Base-by-base conservation (phyloP, 2,797 vertebrate species). In the Tragopan temminckii region DNA sequence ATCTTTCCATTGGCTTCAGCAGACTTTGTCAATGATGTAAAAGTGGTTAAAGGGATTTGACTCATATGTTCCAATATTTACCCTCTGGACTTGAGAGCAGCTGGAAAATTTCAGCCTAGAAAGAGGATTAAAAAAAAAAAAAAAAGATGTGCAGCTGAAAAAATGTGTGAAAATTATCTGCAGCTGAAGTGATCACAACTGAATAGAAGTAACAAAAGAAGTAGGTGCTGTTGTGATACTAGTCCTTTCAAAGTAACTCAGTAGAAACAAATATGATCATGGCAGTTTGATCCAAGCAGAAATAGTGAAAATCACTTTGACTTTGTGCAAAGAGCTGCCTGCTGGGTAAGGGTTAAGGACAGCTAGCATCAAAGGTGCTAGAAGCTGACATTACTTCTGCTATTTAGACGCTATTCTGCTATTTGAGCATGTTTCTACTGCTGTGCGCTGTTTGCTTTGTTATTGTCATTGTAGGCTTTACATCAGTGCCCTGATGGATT, bases 1-100 rank as follows among this genome's bases (percentile, higher is more conserved):
- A 77, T 72, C 62, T 85, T 87, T 94, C 92, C 92, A 87, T 87
- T 79, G 71, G 71, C 52, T 93, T 89, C 86, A 89, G 43, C 66
- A 89, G 61, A 38, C 11, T 93, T 94, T 80, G 36, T 68, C 80
- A 81, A 35, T 77, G 38, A 93, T 48, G 64, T 76, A 88, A 86
- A 95, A 95, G 58, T 24, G 21, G 59, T 89, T 90, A 75, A 83
- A 89, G 18, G 27, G 45, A 68, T 90, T 94, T 90, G 90, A 46
- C 33, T 91, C 45, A 91, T 85, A 93, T 77, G 55, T 93, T 91
- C 83, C 82, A 70, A 52, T 86, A 79, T 80, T 83, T 91, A 72
- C 20, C 7, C 55, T 86, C 55, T 90, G 59, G 50, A 76, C 50
- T 55, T 46, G 25, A 87, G 67, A 80, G 64, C 7, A 45, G 40